Percentiles rank a stretch among this genome's conserved stretches.
These are phyloP conservation scores for Typhlomys cinereus DNA, from an alignment of 2,113 vertebrate species.

Conservation along the genomic window DNA sequence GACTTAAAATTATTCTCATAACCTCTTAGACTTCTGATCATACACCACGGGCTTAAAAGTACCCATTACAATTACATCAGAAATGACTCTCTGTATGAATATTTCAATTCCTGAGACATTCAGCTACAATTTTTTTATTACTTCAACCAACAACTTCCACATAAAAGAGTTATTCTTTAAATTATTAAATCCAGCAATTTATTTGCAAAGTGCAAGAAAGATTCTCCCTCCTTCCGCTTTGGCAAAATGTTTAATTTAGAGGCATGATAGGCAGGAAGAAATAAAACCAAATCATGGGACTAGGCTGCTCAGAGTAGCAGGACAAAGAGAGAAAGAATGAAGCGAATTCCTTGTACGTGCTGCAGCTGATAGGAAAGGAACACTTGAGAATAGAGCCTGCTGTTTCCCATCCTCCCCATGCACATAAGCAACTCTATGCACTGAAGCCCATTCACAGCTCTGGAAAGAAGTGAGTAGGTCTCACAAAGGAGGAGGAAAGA, in stretches of 20 bases:
- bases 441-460: too few relatives aligned
- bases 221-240: conserved; percentile 39
- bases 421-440: conserved; percentile 9
- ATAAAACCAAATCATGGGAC: conserved; percentile 13
- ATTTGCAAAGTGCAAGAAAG: conserved; percentile 53
- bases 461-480: neutral
- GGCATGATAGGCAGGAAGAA: conserved; percentile 7
- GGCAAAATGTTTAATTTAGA: conserved; percentile 55
- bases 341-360: neutral
- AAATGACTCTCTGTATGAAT: conserved; percentile 56
- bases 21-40: conserved; percentile 46
- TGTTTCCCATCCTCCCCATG: neutral
- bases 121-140: conserved; percentile 24
- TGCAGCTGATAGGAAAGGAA: neutral
- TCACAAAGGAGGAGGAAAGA: neutral
- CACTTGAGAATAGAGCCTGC: conserved; percentile 3
- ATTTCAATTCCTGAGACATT: conserved; percentile 72
- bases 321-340: neutral
- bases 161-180: conserved; percentile 42
- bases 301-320: neutral
- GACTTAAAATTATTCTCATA: conserved; percentile 59
- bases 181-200: conserved; percentile 65
- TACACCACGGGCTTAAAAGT: conserved; percentile 30
- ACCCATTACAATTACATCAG: conserved; percentile 49
- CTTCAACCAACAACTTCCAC: conserved; percentile 38